Conservation (phyloP, 1,140 invertebrate genomes). For the Mesaphorura yosii region DNA sequence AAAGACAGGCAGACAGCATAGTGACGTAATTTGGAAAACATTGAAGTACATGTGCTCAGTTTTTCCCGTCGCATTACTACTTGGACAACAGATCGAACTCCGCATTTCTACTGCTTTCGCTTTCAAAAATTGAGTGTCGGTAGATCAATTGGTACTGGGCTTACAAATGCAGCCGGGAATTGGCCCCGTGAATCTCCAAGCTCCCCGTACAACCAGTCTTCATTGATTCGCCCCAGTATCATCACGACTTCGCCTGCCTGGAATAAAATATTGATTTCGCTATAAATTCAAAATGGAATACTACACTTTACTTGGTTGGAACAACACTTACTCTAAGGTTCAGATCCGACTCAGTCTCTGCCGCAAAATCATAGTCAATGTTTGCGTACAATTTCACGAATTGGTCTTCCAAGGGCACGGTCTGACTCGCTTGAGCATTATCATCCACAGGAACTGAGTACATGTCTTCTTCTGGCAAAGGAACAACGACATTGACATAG, state of each 20-base stretch:
- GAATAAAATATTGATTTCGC: slow-evolving; percentile 19
- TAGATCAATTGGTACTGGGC: slow-evolving; percentile 40
- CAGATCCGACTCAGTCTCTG: background rate
- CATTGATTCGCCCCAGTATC: slow-evolving; percentile 56
- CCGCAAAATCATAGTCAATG: background rate
- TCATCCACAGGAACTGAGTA: no score
- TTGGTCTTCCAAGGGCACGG: background rate
- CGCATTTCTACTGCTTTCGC: no score
- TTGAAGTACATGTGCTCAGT: no score
- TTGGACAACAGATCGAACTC: no score
- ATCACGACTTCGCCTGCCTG: slow-evolving; percentile 56
- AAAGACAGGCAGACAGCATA: no score
- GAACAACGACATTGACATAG: slow-evolving; percentile 63
- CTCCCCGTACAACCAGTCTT: slow-evolving; percentile 71
- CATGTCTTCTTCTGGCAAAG: slow-evolving; percentile 34
- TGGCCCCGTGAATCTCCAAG: slow-evolving; percentile 54
- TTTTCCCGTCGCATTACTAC: no score
- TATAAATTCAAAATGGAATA: no score
- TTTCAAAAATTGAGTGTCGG: slow-evolving; percentile 8
- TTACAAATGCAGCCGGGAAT: slow-evolving; percentile 69
- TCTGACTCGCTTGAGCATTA: background rate
- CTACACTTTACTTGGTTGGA: no score
- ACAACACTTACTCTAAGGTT: background rate
- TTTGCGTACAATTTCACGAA: background rate
- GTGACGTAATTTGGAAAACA: no score